These are phyloP conservation scores for Hydra vulgaris DNA, from an alignment of 30 jellyfish, hydroid and myxozoan genomes.

Conservation along the genomic window DNA sequence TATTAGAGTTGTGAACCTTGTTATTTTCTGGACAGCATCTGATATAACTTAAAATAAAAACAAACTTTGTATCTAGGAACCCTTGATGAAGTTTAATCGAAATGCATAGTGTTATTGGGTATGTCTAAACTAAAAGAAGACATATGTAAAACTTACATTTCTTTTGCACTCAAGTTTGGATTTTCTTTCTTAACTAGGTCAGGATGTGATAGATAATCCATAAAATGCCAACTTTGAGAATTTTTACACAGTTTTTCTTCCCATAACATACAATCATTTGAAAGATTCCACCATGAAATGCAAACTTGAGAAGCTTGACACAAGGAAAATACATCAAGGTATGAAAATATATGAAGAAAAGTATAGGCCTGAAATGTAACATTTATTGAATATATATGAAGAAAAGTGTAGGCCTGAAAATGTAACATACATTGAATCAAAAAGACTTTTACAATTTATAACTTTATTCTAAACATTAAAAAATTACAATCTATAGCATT, in stretches of 20 bases:
- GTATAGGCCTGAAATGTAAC: conserved; percentile 31
- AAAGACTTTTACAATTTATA: too few species aligned
- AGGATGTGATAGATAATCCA: conserved; percentile 81
- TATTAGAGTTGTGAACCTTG: conserved; percentile 5
- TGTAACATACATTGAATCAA: too few species aligned
- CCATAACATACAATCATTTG: conserved; percentile 74
- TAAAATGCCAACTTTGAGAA: conserved; percentile 57
- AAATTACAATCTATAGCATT: too few species aligned
- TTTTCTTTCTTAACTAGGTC: conserved; percentile 41
- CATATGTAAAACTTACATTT: conserved; percentile 68
- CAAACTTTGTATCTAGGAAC: not conserved
- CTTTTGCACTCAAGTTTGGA: conserved; percentile 67
- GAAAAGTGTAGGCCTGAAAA: too few species aligned
- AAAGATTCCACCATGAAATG: conserved; percentile 37
- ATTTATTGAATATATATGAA: too few species aligned
- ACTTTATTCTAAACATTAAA: too few species aligned
- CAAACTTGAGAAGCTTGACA: conserved; percentile 60
- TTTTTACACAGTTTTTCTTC: conserved; percentile 41
- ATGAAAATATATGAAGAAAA: conserved; percentile 53
- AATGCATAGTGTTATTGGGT: not conserved
- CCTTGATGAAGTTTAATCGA: not conserved
- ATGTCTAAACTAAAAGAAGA: not conserved
- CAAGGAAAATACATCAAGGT: conserved; percentile 56
- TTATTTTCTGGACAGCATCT: conserved; percentile 87
- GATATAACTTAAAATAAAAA: conserved; percentile 42